These are phyloP conservation scores for Stigmatopora argus DNA, from an alignment of 2,113 vertebrate genomes.

Conservation along the genomic window DNA sequence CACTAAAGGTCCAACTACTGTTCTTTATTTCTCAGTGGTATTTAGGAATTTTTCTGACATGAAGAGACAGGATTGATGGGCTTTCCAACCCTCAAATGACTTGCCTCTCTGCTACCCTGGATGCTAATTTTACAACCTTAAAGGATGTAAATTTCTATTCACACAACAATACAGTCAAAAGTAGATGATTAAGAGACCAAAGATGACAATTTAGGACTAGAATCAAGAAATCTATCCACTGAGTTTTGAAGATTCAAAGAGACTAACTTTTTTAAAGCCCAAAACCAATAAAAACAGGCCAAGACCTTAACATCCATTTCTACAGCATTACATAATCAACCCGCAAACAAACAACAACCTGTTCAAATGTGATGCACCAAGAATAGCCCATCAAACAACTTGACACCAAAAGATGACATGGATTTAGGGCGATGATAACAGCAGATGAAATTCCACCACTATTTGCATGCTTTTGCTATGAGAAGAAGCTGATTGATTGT, in stretches of 20 bases:
- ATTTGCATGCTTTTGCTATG: neutral
- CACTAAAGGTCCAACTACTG: constrained; percentile 26
- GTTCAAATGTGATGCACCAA: neutral
- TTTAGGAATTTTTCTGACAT: constrained; percentile 21
- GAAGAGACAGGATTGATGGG: constrained; percentile 25
- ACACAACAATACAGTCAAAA: constrained; percentile 25
- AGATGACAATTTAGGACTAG: neutral
- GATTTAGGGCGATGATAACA: neutral
- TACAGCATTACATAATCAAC: neutral
- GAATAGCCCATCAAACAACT: neutral
- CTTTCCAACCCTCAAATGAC: constrained; percentile 34
- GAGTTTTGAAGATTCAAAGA: neutral
- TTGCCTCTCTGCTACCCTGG: constrained; percentile 37
- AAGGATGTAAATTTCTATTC: neutral
- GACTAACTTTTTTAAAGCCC: neutral
- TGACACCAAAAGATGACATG: neutral
- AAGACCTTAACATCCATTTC: neutral
- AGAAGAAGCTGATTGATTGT: neutral
- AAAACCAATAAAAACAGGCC: neutral
- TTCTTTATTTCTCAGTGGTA: constrained; percentile 17
- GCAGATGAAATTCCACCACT: neutral
- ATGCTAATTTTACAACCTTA: constrained; percentile 12
- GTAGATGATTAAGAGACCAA: constrained; percentile 35
- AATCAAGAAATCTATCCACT: neutral
- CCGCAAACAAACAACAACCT: neutral